Evolutionary conservation across 2,113 vertebrate genomes (phyloP).

Genomic region (Pollachius pollachius): DNA sequence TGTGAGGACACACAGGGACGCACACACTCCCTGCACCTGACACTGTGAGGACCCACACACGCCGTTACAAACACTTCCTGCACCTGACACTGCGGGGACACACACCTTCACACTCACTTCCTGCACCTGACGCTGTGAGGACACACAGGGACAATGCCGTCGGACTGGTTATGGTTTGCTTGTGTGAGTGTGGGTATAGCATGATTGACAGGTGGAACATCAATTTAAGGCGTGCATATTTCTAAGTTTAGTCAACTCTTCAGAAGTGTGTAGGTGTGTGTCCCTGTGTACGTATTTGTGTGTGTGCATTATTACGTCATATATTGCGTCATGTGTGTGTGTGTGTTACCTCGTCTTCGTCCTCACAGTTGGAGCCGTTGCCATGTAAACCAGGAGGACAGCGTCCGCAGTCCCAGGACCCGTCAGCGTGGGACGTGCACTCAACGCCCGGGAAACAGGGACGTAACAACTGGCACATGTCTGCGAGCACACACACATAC

Average conservation of each 20-base stretch:
- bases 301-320: neutral
- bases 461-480: constrained; percentile 85
- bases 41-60: constrained; percentile 73
- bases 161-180: neutral
- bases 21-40: constrained; percentile 84
- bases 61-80: too few species aligned
- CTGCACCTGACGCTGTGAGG: constrained; percentile 83
- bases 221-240: too few species aligned
- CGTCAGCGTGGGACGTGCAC: constrained; percentile 82
- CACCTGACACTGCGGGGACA: too few species aligned
- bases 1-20: too few species aligned
- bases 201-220: too few species aligned
- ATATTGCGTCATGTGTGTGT: constrained; percentile 1
- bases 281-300: neutral
- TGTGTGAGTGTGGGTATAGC: neutral
- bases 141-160: too few species aligned
- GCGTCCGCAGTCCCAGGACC: constrained; percentile 89
- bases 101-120: constrained; percentile 76
- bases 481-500: constrained; percentile 59
- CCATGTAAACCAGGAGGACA: constrained; percentile 88
- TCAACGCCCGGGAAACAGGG: constrained; percentile 90
- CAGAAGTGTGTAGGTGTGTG: neutral
- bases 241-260: too few species aligned
- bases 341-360: constrained; percentile 87
- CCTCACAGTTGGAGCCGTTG: constrained; percentile 90